Percentiles rank a stretch among this genome's conserved stretches.
phyloP scores from a whole-genome alignment of 2,113 vertebrate genomes.

The Ceyx cyanopectus region DNA sequence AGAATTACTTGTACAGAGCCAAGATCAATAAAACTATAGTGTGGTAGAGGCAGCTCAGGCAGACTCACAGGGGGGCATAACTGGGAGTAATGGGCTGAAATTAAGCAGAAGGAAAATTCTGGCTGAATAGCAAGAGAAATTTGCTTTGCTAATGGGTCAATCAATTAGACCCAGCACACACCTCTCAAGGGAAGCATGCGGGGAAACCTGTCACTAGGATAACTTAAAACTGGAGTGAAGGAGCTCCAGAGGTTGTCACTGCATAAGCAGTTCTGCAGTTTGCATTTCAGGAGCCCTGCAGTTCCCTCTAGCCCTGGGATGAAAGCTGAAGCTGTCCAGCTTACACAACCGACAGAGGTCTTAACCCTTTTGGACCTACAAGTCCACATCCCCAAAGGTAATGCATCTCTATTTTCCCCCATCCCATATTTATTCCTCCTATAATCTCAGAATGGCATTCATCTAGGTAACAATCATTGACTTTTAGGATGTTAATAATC shows the following conservation, averaged over 20 bases:
- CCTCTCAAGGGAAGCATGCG: constrained; percentile 19
- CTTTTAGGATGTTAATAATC: too few species aligned
- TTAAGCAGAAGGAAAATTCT: constrained; percentile 64
- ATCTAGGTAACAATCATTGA: too few species aligned
- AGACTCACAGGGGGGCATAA: constrained; percentile 29
- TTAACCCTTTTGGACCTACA: too few species aligned
- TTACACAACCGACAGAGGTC: too few species aligned
- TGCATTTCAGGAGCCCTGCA: too few species aligned
- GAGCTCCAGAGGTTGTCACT: constrained; percentile 5
- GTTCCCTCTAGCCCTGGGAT: too few species aligned
- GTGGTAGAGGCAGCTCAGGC: not conserved
- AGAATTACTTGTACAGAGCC: not conserved
- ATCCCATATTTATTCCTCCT: too few species aligned
- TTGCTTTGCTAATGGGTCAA: constrained; percentile 70
- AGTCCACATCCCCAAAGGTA: too few species aligned
- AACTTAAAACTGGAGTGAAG: constrained; percentile 35
- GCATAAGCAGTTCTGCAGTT: constrained; percentile 13
- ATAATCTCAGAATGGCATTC: too few species aligned
- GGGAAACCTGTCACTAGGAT: constrained; percentile 35
- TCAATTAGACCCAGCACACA: constrained; percentile 45
- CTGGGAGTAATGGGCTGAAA: constrained; percentile 54
- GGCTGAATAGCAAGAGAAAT: constrained; percentile 64
- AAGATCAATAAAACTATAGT: constrained; percentile 38
- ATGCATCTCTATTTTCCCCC: too few species aligned
- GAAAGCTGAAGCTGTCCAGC: too few species aligned